Evolutionary conservation across 1,140 invertebrate genomes (phyloP), one percentile per base, ranked within the genome.

Genomic region (Cardiocondyla obscurior): DNA sequence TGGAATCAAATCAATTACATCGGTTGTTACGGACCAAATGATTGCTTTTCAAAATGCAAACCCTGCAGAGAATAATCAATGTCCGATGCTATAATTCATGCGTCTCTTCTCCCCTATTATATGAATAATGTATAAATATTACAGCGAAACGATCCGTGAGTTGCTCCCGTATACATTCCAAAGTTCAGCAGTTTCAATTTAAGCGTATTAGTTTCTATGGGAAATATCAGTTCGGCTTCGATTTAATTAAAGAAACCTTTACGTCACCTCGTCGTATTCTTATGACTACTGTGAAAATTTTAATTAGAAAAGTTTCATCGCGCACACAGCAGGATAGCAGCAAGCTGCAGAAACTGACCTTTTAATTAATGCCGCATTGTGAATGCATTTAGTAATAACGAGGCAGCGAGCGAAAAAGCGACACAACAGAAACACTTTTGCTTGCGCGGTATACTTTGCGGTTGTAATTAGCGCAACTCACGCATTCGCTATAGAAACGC

Each of bases 351-450:
- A 55, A 67, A 69, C 62, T 79, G 64, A 79, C 74, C 46, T 79
- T 79, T 79, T 79, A 79, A 79, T 79, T 79, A 79, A 69, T 79
- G 74, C 60, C 22, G 33, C 74, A 53, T 51, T 79, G 74, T 79
- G 62, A 79, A 79, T 79, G 62, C 62, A 67, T 79, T 79, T 79
- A 79, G n/a, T 44, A 69, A 79, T 64, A 79, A 79, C 62, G 74
- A 79, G 46, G 33, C 74, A 12, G 28, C 36, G n/a, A 36, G 62
- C n/a, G 62, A 79, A 79, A 79, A 79, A 79, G 74, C 33, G 62
- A 69, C 62, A 69, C 46, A 69, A 69, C 49, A 69, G 46, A 16
- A 67, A 67, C 62, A 53, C 33, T 79, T 79, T 53, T 79, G 36
- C 36, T 67, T 67, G 16, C 12, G 74, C 60, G 30, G 62, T 55